These are phyloP conservation scores for Cyprinodon tularosa DNA, from an alignment of 2,113 vertebrate genomes.

Conservation along the genomic window DNA sequence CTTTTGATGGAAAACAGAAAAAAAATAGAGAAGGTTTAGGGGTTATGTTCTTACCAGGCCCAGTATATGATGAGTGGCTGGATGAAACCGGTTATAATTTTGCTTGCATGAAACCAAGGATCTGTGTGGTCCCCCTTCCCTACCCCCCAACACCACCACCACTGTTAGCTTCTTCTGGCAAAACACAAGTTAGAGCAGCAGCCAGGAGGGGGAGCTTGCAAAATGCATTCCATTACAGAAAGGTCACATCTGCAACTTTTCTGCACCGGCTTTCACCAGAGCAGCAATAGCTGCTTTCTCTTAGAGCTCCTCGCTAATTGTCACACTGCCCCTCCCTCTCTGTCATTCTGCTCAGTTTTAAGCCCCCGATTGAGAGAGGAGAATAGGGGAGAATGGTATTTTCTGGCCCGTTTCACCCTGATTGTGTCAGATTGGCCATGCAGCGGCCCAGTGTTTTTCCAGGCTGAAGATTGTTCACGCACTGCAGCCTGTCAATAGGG, in stretches of 20 bases:
- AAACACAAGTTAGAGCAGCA: constrained; percentile 30
- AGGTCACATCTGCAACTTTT: constrained; percentile 72
- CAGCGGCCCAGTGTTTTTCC: constrained; percentile 71
- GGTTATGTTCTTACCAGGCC: constrained; percentile 28
- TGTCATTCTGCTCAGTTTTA: constrained; percentile 62
- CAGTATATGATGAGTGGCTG: constrained; percentile 46
- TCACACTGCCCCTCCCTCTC: constrained; percentile 25
- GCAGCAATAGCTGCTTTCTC: constrained; percentile 25
- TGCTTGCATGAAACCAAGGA: constrained; percentile 43
- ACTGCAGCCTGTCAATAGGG: constrained; percentile 74
- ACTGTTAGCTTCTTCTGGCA: constrained; percentile 27
- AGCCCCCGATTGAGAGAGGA: constrained; percentile 69
- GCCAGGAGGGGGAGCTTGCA: constrained; percentile 14
- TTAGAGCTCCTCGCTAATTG: constrained; percentile 55
- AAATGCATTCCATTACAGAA: constrained; percentile 64
- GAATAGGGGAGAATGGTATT: constrained; percentile 82
- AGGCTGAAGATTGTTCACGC: constrained; percentile 78
- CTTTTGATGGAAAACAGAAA: too few species aligned
- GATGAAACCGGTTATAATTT: constrained; percentile 65
- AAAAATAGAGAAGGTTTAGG: too few species aligned
- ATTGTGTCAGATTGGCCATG: constrained; percentile 81
- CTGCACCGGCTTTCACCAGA: constrained; percentile 43
- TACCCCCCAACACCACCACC: background rate
- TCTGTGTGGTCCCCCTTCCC: constrained; percentile 72
- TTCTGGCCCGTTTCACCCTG: constrained; percentile 84